These are phyloP conservation scores for Plodia interpunctella DNA, from an alignment of 1,140 invertebrate genomes.

Conservation along the genomic window DNA sequence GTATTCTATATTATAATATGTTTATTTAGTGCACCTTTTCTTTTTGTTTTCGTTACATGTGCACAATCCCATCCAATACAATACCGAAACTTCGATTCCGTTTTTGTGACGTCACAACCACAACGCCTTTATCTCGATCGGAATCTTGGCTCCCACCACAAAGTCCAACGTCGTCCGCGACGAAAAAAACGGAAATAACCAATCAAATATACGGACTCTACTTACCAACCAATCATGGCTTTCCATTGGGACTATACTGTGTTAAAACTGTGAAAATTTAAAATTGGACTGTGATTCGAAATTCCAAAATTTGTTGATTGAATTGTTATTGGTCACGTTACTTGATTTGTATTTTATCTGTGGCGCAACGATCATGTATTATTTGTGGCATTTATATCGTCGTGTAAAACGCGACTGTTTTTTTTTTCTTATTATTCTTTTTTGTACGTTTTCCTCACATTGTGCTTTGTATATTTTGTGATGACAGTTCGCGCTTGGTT, in stretches of 20 bases:
- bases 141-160: constrained; percentile 66
- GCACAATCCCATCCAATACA: constrained; percentile 69
- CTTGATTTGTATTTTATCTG: constrained; percentile 21
- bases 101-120: constrained; percentile 39
- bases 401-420: constrained; percentile 39
- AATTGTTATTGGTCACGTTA: constrained; percentile 14
- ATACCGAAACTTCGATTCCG: constrained; percentile 35
- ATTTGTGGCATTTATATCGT: constrained; percentile 55
- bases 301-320: constrained; percentile 25
- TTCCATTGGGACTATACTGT: constrained; percentile 24
- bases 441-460: constrained; percentile 37
- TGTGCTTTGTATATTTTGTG: constrained; percentile 39
- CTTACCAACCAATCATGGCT: constrained; percentile 13
- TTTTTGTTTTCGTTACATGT: constrained; percentile 76
- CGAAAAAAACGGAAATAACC: constrained; percentile 74
- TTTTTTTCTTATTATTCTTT: constrained; percentile 27
- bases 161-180: constrained; percentile 73
- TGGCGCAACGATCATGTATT: constrained; percentile 45
- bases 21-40: constrained; percentile 76
- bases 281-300: constrained; percentile 61
- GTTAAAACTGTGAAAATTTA: constrained; percentile 37
- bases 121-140: constrained; percentile 43
- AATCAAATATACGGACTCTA: not conserved
- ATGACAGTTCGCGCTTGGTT: constrained; percentile 69
- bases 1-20: constrained; percentile 41